phyloP scores from a whole-genome alignment of 1,140 invertebrate genomes.

The Plutomurus gul region DNA sequence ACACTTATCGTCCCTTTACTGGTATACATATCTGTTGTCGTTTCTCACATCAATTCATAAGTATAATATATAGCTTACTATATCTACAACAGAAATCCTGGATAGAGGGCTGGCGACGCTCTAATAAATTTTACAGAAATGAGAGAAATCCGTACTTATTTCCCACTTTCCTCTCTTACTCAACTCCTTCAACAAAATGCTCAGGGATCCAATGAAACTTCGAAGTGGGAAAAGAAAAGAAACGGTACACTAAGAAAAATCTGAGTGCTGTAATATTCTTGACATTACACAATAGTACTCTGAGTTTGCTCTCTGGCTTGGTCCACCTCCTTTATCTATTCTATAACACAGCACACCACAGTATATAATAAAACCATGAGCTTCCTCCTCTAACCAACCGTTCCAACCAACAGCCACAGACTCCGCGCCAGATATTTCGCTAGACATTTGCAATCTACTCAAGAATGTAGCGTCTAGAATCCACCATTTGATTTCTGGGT shows the following conservation, averaged over 20 bases:
- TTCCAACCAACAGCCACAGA: neutral
- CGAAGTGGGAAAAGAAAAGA: slow-evolving; percentile 23
- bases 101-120: neutral
- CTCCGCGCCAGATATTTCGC: neutral
- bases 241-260: slow-evolving; percentile 8
- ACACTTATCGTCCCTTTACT: slow-evolving; percentile 7
- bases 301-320: neutral
- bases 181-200: slow-evolving; percentile 23
- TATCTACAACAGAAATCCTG: neutral
- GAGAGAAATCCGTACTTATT: slow-evolving; percentile 29
- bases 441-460: neutral
- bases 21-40: neutral
- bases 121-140: slow-evolving; percentile 16
- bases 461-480: neutral
- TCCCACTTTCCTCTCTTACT: slow-evolving; percentile 3
- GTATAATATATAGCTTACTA: slow-evolving; percentile 4
- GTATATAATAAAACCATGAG: too few species aligned
- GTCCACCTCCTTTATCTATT: slow-evolving; percentile 26
- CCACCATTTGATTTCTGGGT: slow-evolving; percentile 11
- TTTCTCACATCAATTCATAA: neutral
- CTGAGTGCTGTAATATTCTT: slow-evolving; percentile 13
- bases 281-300: slow-evolving; percentile 15
- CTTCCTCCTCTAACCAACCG: neutral
- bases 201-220: slow-evolving; percentile 22
- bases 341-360: slow-evolving; percentile 7